Evolutionary conservation across 2,888 invertebrate species (phyloP), one percentile per base, ranked within the genome.

Genomic region (Pelosia muscerda): DNA sequence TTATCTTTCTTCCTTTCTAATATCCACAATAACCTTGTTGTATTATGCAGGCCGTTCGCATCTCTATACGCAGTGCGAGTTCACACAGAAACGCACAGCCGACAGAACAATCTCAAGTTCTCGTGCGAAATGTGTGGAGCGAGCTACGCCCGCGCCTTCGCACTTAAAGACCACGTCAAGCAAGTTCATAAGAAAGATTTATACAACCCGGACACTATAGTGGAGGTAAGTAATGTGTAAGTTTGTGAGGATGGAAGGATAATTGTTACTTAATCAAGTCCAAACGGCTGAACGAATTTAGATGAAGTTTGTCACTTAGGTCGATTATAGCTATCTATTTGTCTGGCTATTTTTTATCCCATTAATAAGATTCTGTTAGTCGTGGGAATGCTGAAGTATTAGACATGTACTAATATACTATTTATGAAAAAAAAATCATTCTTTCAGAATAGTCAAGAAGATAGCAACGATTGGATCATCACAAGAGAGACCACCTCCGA

Each of bases 1-100:
- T n/a, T n/a, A n/a, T n/a, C n/a, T n/a, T n/a, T n/a, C n/a, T n/a
- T n/a, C n/a, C n/a, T n/a, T n/a, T n/a, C n/a, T 38, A 38, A 38
- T 38, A 15, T 15, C 38, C 15, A 38, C 38, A 3, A 38, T 42
- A 19, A 6, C 42, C 0, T 19, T n/a, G 13, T 49, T 6, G 2
- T n/a, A 11, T 54, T 58, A 1, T n/a, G n/a, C 55, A 95, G 97
- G 65, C 97, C 97, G 0, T 97, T 97, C 84, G 96, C 97, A 3
- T 97, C 97, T 0, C 87, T 97, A 25, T 97, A 97, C 85, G 97
- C 97, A 0, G 97, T 97, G 0, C 96, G 97, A 61, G 95, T 96
- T 2, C 97, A 97, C 84, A 97, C 97, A 92, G 96, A 97, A 81
- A 97, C 97, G 0, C 97, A 97, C 85, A 95, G 96, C 74, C 95